A percentile compares a stretch with the other conserved stretches of the same genome.
Conservation (phyloP, 2,797 vertebrate species). For the Tarsius wallacei region DNA sequence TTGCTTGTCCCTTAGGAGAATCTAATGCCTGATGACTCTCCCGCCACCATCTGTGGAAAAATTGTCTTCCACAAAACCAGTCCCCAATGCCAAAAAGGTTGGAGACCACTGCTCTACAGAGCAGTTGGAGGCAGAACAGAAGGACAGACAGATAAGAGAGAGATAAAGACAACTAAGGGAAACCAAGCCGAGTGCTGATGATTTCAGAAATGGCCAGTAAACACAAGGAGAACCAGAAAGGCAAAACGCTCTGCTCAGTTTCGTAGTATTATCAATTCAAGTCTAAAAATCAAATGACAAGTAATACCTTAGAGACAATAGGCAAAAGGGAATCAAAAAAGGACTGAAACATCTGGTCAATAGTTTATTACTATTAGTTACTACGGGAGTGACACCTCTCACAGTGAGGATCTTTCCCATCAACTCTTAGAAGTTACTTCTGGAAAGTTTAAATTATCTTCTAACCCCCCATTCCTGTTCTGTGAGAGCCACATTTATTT, state of each 20-base stretch:
- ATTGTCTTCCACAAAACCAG: too few relatives aligned
- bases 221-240: background rate
- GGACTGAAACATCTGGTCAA: background rate
- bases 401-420: background rate
- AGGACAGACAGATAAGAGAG: background rate
- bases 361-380: background rate
- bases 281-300: slow-evolving; percentile 56
- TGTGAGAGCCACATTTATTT: background rate
- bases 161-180: background rate
- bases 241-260: background rate
- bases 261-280: background rate
- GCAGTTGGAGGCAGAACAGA: background rate
- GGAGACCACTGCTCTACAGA: background rate
- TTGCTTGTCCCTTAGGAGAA: too few relatives aligned
- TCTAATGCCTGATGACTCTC: too few relatives aligned
- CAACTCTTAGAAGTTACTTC: background rate
- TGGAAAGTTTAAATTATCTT: background rate
- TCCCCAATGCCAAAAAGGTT: too few relatives aligned
- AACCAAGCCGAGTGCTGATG: background rate
- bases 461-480: background rate
- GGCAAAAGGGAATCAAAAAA: slow-evolving; percentile 30
- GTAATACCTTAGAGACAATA: background rate
- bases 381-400: background rate
- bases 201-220: background rate
- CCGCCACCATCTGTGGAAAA: too few relatives aligned